Conservation (phyloP, 2,797 vertebrate genomes). For the Xerus rutilus region DNA sequence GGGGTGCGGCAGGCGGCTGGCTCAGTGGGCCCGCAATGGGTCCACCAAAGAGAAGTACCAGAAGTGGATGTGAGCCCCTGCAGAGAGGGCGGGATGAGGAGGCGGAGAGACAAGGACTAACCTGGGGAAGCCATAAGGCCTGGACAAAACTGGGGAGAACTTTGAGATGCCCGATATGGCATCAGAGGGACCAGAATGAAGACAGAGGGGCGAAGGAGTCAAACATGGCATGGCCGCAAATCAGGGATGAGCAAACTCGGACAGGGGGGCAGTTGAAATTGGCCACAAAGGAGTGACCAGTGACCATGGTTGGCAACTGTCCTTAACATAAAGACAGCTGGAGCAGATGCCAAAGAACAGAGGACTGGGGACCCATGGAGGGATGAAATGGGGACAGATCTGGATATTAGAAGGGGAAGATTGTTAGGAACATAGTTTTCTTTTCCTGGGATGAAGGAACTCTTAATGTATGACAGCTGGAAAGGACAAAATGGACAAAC, state of each 20-base stretch:
- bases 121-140: background rate
- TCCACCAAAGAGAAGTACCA: background rate
- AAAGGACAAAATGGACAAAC: background rate
- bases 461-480: background rate
- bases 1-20: background rate
- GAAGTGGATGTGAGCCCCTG: background rate
- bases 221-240: background rate
- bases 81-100: background rate
- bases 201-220: background rate
- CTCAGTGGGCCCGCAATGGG: background rate
- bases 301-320: background rate
- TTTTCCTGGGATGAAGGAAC: slow-evolving; percentile 35
- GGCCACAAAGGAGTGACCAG: background rate
- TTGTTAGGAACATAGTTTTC: background rate
- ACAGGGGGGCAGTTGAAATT: background rate
- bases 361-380: background rate
- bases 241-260: background rate
- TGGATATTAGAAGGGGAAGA: background rate
- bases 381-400: background rate
- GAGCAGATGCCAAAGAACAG: background rate
- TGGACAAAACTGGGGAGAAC: background rate
- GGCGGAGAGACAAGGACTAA: background rate
- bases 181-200: background rate
- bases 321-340: background rate
- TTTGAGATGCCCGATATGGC: background rate